Evolutionary conservation across 30 jellyfish, hydroid and myxozoan genomes (phyloP), one percentile per base, ranked within the genome.

Genomic region (Clytia hemisphaerica): DNA sequence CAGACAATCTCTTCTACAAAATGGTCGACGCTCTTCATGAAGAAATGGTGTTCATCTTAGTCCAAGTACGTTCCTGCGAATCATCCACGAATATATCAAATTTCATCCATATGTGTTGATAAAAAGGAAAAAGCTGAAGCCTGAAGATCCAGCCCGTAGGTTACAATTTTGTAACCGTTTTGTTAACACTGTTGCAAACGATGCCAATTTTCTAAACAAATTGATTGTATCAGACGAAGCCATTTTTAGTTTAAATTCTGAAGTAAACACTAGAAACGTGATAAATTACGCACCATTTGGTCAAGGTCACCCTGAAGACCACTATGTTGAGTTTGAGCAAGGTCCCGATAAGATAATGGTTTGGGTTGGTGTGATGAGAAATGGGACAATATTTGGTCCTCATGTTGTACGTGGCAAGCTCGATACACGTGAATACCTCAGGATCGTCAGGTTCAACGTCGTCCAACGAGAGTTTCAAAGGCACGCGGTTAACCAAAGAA

Each of bases 231-330:
- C n/a, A n/a, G n/a, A n/a, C n/a, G n/a, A n/a, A n/a, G n/a, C n/a
- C n/a, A n/a, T n/a, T n/a, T n/a, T n/a, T n/a, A n/a, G n/a, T n/a
- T n/a, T n/a, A n/a, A n/a, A n/a, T n/a, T n/a, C n/a, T n/a, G n/a
- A n/a, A n/a, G n/a, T n/a, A n/a, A n/a, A n/a, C n/a, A n/a, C 66
- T 12, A 51, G 28, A 51, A 51, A 51, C 28, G 31, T 2, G 24
- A 37, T 51, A 21, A 12, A 9, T 18, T 51, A 51, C 7, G 66
- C 66, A 9, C 31, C 18, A 9, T 25, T 18, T 51, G 45, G 42
- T 37, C 24, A 1, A 21, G 66, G 66, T 16, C 66, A 51, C 66
- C 66, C 66, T 22, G 66, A 51, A 25, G 66, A n/a, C n/a, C n/a
- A n/a, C n/a, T n/a, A n/a, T n/a, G n/a, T n/a, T n/a, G n/a, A n/a